A percentile compares a stretch with the other conserved stretches of the same genome.
These are phyloP conservation scores for Sebastes cheni DNA, from an alignment of 2,797 vertebrate genomes.

Conservation along the genomic window DNA sequence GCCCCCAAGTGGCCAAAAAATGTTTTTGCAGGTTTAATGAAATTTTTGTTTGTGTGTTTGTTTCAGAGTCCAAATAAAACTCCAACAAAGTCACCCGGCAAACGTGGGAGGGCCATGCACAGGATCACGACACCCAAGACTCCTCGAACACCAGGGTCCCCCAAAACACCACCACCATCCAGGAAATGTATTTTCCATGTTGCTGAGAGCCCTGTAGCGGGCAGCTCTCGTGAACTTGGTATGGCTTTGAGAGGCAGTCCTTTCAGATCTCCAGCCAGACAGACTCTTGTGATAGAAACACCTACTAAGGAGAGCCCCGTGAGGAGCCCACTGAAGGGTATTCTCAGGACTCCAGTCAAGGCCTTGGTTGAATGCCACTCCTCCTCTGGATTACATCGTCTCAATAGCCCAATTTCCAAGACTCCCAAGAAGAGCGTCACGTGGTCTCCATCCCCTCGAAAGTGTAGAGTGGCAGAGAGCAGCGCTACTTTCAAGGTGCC, in stretches of 20 bases:
- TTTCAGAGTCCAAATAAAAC: slow-evolving; percentile 81
- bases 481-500: slow-evolving; percentile 68
- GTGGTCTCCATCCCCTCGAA: slow-evolving; percentile 81
- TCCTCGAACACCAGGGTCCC: slow-evolving; percentile 26
- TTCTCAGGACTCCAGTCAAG: slow-evolving; percentile 79
- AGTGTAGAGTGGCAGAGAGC: slow-evolving; percentile 20
- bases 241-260: slow-evolving; percentile 68
- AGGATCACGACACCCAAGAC: slow-evolving; percentile 30
- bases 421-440: slow-evolving; percentile 78
- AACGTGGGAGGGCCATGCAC: slow-evolving; percentile 29
- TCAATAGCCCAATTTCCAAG: slow-evolving; percentile 56
- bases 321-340: slow-evolving; percentile 73
- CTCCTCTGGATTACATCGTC: background rate
- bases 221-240: slow-evolving; percentile 22
- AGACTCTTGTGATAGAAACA: slow-evolving; percentile 44
- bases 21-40: background rate
- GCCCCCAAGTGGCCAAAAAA: background rate
- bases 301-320: slow-evolving; percentile 67
- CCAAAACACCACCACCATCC: slow-evolving; percentile 48
- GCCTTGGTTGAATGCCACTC: slow-evolving; percentile 33
- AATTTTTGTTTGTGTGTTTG: background rate
- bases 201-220: slow-evolving; percentile 52
- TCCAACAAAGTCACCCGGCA: slow-evolving; percentile 76
- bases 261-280: slow-evolving; percentile 63
- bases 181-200: slow-evolving; percentile 20